phyloP scores from a whole-genome alignment of 1,140 invertebrate genomes.

The Aethina tumida region DNA sequence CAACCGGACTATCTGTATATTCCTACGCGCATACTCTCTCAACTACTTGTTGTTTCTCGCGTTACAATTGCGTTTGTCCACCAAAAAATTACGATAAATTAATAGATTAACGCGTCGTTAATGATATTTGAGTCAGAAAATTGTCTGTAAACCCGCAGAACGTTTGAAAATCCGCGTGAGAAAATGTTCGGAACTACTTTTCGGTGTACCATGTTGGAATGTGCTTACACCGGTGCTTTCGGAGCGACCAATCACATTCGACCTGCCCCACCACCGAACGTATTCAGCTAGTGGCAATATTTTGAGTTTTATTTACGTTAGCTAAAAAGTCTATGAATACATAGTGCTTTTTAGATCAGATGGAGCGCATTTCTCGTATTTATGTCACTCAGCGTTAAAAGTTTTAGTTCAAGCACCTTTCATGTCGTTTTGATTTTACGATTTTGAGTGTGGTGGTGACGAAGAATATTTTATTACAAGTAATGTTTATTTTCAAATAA shows the following conservation, averaged over 20 bases:
- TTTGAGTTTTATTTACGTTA: slow-evolving; percentile 8
- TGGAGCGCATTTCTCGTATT: no score
- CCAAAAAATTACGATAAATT: background rate
- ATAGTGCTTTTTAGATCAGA: no score
- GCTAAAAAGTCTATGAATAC: no score
- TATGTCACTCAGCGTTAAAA: no score
- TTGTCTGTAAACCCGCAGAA: background rate
- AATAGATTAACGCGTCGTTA: no score
- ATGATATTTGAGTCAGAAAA: slow-evolving; percentile 1
- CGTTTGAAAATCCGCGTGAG: slow-evolving; percentile 13
- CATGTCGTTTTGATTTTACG: no score
- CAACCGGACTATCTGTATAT: slow-evolving; percentile 21
- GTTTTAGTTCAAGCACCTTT: no score
- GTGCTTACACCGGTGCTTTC: slow-evolving; percentile 11
- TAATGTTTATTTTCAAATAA: no score
- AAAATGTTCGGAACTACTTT: slow-evolving; percentile 26
- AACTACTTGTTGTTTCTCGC: slow-evolving; percentile 1
- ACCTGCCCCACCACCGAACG: background rate
- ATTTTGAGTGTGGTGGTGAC: no score
- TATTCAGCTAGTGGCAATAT: slow-evolving; percentile 5
- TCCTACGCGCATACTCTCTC: slow-evolving; percentile 17
- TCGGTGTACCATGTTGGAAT: slow-evolving; percentile 23
- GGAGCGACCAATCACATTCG: slow-evolving; percentile 6
- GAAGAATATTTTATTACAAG: no score
- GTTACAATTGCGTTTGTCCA: background rate